Evolutionary conservation across 2,888 invertebrate species (phyloP).

Genomic region (Helobdella robusta): DNA sequence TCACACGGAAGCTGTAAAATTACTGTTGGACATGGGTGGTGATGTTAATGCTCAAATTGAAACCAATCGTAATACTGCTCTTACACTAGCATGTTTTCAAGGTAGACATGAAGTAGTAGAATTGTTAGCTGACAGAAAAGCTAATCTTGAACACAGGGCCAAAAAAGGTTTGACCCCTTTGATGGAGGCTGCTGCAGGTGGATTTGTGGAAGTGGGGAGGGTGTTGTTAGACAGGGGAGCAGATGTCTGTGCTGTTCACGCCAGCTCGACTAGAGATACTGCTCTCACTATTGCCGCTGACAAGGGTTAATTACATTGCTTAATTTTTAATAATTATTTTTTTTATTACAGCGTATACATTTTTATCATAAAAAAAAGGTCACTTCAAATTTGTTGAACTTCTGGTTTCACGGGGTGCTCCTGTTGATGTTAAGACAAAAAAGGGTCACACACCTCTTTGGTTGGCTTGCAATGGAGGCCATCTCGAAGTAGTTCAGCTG

Average conservation of each 20-base stretch:
- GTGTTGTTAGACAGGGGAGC: constrained; percentile 91
- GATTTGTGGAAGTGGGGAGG: constrained; percentile 93
- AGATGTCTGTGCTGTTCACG: constrained; percentile 95
- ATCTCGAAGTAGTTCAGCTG: constrained; percentile 86
- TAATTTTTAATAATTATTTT: neutral
- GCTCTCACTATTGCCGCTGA: constrained; percentile 97
- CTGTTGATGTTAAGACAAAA: constrained; percentile 95
- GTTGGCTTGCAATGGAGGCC: constrained; percentile 91
- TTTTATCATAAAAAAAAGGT: constrained; percentile 52
- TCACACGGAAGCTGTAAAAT: constrained; percentile 81
- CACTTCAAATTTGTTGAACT: constrained; percentile 68
- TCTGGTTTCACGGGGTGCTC: constrained; percentile 62
- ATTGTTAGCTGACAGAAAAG: constrained; percentile 83
- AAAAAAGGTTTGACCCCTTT: constrained; percentile 96
- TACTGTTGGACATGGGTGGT: constrained; percentile 90
- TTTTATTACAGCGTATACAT: neutral
- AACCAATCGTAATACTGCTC: constrained; percentile 94
- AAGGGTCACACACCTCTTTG: constrained; percentile 97
- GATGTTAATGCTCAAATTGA: constrained; percentile 98
- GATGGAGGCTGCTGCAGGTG: constrained; percentile 98
- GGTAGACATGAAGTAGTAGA: constrained; percentile 96
- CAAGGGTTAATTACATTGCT: constrained; percentile 54
- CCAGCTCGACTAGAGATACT: constrained; percentile 92
- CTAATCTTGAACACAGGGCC: constrained; percentile 96
- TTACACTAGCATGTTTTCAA: constrained; percentile 96